Conservation (phyloP, 2,888 invertebrate genomes). For the Lepidocyrtoides sp. region DNA sequence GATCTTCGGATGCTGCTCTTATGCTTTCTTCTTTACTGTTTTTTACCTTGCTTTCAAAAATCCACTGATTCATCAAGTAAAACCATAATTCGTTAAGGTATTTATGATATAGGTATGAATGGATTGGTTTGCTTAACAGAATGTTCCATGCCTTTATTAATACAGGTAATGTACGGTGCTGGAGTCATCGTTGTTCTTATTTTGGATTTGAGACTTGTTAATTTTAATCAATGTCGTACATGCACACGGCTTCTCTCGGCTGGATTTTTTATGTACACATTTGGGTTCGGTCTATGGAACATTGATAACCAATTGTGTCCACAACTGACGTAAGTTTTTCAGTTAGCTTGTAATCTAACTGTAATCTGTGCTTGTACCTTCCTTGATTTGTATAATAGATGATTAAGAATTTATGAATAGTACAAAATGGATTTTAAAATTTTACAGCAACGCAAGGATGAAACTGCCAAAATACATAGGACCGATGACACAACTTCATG, state of each 20-base stretch:
- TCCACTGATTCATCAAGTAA: slow-evolving; percentile 85
- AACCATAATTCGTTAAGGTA: too few relatives aligned
- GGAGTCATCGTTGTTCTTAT: slow-evolving; percentile 86
- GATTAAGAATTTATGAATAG: too few relatives aligned
- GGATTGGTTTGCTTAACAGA: too few relatives aligned
- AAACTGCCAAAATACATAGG: slow-evolving; percentile 85
- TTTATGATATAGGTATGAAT: too few relatives aligned
- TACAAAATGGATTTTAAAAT: not conserved
- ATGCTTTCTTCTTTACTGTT: slow-evolving; percentile 84
- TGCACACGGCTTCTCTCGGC: slow-evolving; percentile 83
- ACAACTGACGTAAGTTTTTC: slow-evolving; percentile 85
- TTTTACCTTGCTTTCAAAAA: slow-evolving; percentile 84
- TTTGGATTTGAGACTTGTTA: slow-evolving; percentile 83
- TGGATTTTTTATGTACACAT: slow-evolving; percentile 86
- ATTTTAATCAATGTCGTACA: slow-evolving; percentile 84
- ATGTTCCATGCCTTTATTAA: too few relatives aligned
- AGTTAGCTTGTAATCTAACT: too few relatives aligned
- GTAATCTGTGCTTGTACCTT: not conserved
- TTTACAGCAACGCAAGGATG: slow-evolving; percentile 82
- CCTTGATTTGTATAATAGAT: too few relatives aligned
- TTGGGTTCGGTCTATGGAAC: slow-evolving; percentile 87
- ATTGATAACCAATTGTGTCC: slow-evolving; percentile 87
- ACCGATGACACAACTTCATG: slow-evolving; percentile 87
- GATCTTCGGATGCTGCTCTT: slow-evolving; percentile 81
- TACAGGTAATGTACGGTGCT: slow-evolving; percentile 86